A percentile compares a stretch with the other conserved stretches of the same genome.
These are phyloP conservation scores for Oenanthe oenanthe DNA, from an alignment of 2,113 vertebrate genomes.

Conservation along the genomic window DNA sequence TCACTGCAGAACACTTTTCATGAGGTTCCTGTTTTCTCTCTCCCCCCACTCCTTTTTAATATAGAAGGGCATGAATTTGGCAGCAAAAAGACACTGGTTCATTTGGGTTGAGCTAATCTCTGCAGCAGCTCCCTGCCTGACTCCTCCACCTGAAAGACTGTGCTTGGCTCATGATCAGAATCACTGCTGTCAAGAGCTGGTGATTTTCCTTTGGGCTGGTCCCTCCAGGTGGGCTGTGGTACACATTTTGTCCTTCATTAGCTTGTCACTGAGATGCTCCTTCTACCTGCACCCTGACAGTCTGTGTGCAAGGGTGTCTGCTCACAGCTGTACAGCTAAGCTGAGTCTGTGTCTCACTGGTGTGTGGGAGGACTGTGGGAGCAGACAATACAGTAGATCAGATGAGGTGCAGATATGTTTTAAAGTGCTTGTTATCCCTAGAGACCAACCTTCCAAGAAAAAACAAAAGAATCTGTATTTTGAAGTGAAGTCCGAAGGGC, in stretches of 20 bases:
- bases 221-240: background rate
- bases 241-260: background rate
- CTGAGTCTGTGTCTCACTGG: background rate
- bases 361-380: background rate
- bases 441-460: background rate
- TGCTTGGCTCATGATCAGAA: background rate
- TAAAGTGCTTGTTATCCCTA: slow-evolving; percentile 53
- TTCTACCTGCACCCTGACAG: background rate
- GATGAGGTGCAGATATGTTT: slow-evolving; percentile 4
- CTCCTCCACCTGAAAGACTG: background rate
- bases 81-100: background rate
- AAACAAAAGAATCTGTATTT: background rate
- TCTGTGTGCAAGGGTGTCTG: background rate
- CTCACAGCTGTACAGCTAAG: background rate
- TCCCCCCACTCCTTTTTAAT: background rate
- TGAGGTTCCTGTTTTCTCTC: background rate
- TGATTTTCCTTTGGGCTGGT: background rate
- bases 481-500: background rate
- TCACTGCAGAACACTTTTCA: background rate
- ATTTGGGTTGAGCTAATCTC: background rate
- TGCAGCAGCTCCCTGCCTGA: background rate
- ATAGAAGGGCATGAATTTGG: background rate
- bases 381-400: slow-evolving; percentile 15
- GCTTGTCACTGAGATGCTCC: background rate
- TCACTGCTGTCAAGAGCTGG: background rate